Evolutionary conservation across 2,888 invertebrate genomes (phyloP).

Genomic region (Cheilosia vulpina): DNA sequence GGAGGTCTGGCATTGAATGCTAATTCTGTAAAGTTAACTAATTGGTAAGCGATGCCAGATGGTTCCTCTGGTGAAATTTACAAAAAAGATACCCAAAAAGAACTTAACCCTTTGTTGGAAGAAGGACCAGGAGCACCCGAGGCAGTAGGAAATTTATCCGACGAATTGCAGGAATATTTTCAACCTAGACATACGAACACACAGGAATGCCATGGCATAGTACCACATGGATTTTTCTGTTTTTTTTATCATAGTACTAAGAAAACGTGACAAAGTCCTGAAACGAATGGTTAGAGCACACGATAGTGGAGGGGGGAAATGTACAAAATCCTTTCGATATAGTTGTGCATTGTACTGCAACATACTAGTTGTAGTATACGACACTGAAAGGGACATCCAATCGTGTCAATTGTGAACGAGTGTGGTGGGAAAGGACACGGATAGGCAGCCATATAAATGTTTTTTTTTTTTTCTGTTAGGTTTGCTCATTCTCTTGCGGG

Average conservation of each 20-base stretch:
- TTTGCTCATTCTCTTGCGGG: background rate
- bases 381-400: slow-evolving; percentile 20
- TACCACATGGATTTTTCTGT: slow-evolving; percentile 36
- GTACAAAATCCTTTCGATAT: slow-evolving; percentile 46
- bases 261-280: slow-evolving; percentile 62
- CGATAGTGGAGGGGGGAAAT: slow-evolving; percentile 23
- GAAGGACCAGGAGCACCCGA: background rate
- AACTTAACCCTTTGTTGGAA: slow-evolving; percentile 11
- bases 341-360: background rate
- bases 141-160: slow-evolving; percentile 15
- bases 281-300: slow-evolving; percentile 50
- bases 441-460: background rate
- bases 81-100: background rate
- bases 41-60: slow-evolving; percentile 52
- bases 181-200: slow-evolving; percentile 7
- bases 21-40: slow-evolving; percentile 60
- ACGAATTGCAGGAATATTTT: slow-evolving; percentile 48
- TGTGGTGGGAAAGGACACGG: slow-evolving; percentile 1
- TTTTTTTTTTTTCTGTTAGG: background rate
- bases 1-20: slow-evolving; percentile 51
- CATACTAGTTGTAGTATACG: background rate
- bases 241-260: slow-evolving; percentile 36
- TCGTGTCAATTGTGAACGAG: slow-evolving; percentile 28
- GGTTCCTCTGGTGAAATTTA: background rate
- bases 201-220: slow-evolving; percentile 20